A percentile compares a stretch with the other conserved stretches of the same genome.
These are phyloP conservation scores for Cheirogaleus major DNA, from an alignment of 2,797 vertebrate genomes.

Conservation along the genomic window DNA sequence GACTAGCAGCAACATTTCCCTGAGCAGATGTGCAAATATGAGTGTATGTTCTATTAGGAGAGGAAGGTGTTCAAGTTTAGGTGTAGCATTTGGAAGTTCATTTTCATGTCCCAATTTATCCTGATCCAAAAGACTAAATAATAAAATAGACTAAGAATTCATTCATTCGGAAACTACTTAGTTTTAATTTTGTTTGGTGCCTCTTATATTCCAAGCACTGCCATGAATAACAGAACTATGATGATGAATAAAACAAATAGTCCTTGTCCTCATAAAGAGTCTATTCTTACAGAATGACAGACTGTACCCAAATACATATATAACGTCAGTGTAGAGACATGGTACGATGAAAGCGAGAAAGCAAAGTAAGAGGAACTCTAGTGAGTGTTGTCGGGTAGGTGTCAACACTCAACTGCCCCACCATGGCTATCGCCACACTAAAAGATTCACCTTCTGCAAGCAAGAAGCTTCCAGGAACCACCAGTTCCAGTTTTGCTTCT, in stretches of 20 bases:
- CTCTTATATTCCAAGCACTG: constrained; percentile 5
- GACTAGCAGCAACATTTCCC: not conserved
- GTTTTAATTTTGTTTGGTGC: not conserved
- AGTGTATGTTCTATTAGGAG: not conserved
- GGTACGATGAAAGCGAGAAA: not conserved
- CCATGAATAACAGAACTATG: not conserved
- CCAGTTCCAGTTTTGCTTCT: not conserved
- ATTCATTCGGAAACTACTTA: not conserved
- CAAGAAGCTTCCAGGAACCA: not conserved
- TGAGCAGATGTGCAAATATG: not conserved
- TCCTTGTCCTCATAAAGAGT: not conserved
- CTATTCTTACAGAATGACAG: not conserved
- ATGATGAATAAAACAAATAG: not conserved
- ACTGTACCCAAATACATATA: not conserved
- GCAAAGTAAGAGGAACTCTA: not conserved
- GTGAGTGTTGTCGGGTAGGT: too few relatives aligned
- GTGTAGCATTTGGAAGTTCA: not conserved
- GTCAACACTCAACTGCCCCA: not conserved
- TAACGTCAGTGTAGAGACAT: not conserved
- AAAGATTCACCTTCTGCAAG: not conserved
- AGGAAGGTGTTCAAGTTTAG: not conserved
- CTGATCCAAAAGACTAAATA: not conserved
- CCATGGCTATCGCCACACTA: not conserved
- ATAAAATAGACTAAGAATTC: not conserved
- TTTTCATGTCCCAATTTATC: not conserved